Percentiles rank a stretch among this genome's conserved stretches.
Evolutionary conservation across 2,113 vertebrate species (phyloP).

Genomic region (Caranx melampygus): DNA sequence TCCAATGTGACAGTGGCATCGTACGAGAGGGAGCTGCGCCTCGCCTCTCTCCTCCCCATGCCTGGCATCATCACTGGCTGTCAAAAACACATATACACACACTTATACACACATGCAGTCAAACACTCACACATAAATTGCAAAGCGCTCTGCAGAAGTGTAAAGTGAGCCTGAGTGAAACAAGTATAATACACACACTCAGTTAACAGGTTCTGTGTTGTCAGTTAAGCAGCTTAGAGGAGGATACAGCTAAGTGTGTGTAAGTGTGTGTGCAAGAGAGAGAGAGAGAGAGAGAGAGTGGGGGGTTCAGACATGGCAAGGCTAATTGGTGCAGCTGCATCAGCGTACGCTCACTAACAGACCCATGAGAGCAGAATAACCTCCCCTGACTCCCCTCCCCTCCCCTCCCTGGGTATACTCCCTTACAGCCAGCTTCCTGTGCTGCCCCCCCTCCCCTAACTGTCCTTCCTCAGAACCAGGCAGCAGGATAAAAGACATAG

Average conservation of each 20-base stretch:
- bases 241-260: neutral
- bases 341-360: constrained; percentile 72
- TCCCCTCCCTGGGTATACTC: constrained; percentile 55
- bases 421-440: constrained; percentile 57
- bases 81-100: constrained; percentile 54
- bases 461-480: constrained; percentile 40
- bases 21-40: constrained; percentile 65
- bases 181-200: neutral
- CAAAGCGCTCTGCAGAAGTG: neutral
- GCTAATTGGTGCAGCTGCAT: constrained; percentile 79
- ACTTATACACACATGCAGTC: neutral
- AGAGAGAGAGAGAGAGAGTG: constrained; percentile 14
- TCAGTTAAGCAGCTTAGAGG: constrained; percentile 45
- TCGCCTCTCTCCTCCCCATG: constrained; percentile 48
- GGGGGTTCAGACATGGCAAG: constrained; percentile 42
- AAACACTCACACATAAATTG: neutral
- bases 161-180: constrained; percentile 10
- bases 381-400: constrained; percentile 51
- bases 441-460: constrained; percentile 43
- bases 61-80: constrained; percentile 66
- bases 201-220: constrained; percentile 41
- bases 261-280: constrained; percentile 27
- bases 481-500: constrained; percentile 36
- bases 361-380: constrained; percentile 80
- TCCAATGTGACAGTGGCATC: constrained; percentile 79